Conservation (phyloP, 2,888 invertebrate genomes). For the Celastrina argiolus region DNA sequence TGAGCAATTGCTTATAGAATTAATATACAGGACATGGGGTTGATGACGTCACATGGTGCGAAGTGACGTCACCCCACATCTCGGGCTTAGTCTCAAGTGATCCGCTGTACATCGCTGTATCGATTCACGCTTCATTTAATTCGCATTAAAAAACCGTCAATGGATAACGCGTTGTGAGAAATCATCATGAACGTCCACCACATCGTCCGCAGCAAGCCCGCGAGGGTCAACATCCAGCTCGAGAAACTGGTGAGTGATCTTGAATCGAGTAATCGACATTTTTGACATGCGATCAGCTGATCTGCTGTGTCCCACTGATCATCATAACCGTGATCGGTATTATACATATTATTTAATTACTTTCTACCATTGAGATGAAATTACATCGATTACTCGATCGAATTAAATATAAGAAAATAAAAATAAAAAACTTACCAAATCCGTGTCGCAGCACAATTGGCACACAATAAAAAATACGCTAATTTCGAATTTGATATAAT, state of each 20-base stretch:
- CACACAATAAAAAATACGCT: constrained; percentile 44
- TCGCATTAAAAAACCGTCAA: constrained; percentile 1
- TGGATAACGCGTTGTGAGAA: neutral
- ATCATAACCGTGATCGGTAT: too few relatives aligned
- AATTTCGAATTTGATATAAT: constrained; percentile 39
- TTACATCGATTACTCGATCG: neutral
- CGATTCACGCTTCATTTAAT: constrained; percentile 26
- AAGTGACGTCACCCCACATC: constrained; percentile 60
- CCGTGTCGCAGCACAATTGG: constrained; percentile 60
- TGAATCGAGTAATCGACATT: constrained; percentile 1
- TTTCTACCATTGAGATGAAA: neutral
- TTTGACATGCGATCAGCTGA: constrained; percentile 5
- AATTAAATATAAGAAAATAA: neutral
- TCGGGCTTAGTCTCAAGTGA: constrained; percentile 51
- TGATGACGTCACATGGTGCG: constrained; percentile 63
- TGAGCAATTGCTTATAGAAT: constrained; percentile 28
- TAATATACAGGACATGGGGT: constrained; percentile 48
- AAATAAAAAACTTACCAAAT: constrained; percentile 56
- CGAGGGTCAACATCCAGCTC: constrained; percentile 47
- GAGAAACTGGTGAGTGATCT: constrained; percentile 55
- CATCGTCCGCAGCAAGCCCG: constrained; percentile 48
- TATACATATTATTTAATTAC: neutral
- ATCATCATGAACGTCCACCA: constrained; percentile 58
- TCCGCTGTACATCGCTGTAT: constrained; percentile 47
- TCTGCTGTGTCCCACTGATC: neutral